Base-by-base conservation (phyloP, 2,888 invertebrate genomes). In the Andrena dorsata region DNA sequence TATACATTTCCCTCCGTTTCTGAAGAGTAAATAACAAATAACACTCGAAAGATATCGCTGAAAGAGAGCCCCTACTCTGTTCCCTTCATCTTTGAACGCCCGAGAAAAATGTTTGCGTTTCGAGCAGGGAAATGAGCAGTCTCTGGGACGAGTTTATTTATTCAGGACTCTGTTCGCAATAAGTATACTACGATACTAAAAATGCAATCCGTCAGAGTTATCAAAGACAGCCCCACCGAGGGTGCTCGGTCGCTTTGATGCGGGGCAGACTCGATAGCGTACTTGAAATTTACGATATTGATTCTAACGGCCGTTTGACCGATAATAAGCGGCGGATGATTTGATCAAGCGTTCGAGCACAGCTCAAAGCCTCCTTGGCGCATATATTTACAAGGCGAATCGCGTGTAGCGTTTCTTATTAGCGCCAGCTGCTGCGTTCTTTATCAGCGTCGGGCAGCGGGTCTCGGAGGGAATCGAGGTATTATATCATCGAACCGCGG, bases 311-410 rank as follows among this genome's bases (percentile, higher is more conserved):
- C 8, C 53, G 64, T 77, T 85, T 73, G 61, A 73, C 56, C 82
- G 69, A 65, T 72, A 72, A 80, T 76, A 75, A 76, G 64, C 49
- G 41, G 20, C 66, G 58, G 30, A 13, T 69, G 61, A 78, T 78
- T 53, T 61, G 53, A 68, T 68, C 41, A 30, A 13, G 30, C 35
- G 32, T 26, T 58, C 28, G 28, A 16, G 13, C 10, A 16, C 20
- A 3, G 13, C n/a, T 70, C 64, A 64, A 79, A 70, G 79, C 47
- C 20, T 69, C 47, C 70, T 68, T 75, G 56, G 30, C 58, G 65
- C 75, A 53, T 51, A 65, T 47, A 79, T 76, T 86, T 75, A 23
- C 61, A 51, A n/a, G 41, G 32, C 16, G 53, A 68, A 75, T 77
- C 35, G 60, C 56, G 58, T 28, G 63, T 16, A 23, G 61, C 30